These are phyloP conservation scores for Drosophila pseudoobscura DNA, from an alignment of 1,140 invertebrate genomes.

Conservation along the genomic window DNA sequence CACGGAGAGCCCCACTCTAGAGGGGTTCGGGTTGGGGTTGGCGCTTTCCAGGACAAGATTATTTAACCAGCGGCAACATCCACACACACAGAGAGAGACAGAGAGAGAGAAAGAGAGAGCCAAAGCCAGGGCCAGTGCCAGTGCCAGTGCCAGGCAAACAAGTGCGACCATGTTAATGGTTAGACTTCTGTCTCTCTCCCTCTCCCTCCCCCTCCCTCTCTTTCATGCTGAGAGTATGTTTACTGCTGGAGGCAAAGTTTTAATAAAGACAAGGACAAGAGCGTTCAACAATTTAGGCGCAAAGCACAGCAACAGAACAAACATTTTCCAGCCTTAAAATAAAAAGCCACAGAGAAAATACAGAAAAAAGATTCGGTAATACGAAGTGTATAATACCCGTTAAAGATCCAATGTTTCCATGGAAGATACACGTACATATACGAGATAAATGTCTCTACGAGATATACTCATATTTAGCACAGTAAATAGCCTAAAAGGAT, in stretches of 20 bases:
- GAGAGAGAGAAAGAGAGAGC: conserved; percentile 15
- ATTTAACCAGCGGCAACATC: conserved; percentile 53
- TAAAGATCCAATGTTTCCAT: too few relatives aligned
- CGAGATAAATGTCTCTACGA: too few relatives aligned
- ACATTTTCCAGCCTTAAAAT: conserved; percentile 63
- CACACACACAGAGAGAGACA: conserved; percentile 10
- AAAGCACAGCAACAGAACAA: conserved; percentile 63
- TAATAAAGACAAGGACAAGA: conserved; percentile 77
- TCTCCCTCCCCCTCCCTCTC: neutral
- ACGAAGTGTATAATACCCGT: too few relatives aligned
- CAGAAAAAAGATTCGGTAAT: too few relatives aligned
- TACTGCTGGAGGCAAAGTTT: conserved; percentile 56
- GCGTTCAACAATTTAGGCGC: conserved; percentile 65
- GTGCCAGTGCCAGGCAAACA: conserved; percentile 46
- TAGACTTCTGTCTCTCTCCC: neutral
- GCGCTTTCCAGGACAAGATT: conserved; percentile 40
- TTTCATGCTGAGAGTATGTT: neutral
- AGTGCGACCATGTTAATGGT: conserved; percentile 63
- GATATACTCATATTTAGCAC: too few relatives aligned
- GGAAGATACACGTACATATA: too few relatives aligned
- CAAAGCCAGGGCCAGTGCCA: conserved; percentile 43
- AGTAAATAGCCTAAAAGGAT: too few relatives aligned
- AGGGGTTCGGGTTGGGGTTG: conserved; percentile 1
- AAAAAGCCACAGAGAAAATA: conserved; percentile 36
- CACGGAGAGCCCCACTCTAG: conserved; percentile 21